Evolutionary conservation across 2,797 vertebrate genomes (phyloP).

Genomic region (Poecilia gillii): DNA sequence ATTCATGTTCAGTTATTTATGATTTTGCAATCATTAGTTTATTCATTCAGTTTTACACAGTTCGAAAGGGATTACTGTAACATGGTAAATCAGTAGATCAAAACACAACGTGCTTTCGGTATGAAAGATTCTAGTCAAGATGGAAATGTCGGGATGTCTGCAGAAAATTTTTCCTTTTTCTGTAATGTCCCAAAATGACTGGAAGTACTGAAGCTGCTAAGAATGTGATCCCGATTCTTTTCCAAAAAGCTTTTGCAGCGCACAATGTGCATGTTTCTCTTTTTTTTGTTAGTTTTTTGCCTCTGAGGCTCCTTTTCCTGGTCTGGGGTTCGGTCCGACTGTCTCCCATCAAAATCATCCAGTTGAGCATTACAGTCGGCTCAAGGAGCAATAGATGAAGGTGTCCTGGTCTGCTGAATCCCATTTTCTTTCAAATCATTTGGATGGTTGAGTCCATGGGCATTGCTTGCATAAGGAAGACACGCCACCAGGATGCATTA

Average conservation of each 20-base stretch:
- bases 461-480: constrained; percentile 3
- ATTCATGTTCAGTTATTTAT: not conserved
- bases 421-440: constrained; percentile 18
- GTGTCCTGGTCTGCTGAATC: constrained; percentile 5
- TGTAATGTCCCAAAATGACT: not conserved
- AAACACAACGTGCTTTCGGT: not conserved
- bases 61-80: not conserved
- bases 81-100: not conserved
- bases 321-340: not conserved
- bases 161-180: not conserved
- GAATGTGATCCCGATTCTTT: not conserved
- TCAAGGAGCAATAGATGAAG: not conserved
- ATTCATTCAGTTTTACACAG: not conserved
- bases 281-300: not conserved
- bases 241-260: not conserved
- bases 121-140: not conserved
- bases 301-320: not conserved
- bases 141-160: not conserved
- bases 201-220: not conserved
- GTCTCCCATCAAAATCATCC: not conserved
- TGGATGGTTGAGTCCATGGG: not conserved
- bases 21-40: not conserved
- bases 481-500: not conserved
- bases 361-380: not conserved
- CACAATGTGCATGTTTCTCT: not conserved